Evolutionary conservation across 2,113 vertebrate species (phyloP), one percentile per base, ranked within the genome.

Genomic region (Phyllopteryx taeniolatus): DNA sequence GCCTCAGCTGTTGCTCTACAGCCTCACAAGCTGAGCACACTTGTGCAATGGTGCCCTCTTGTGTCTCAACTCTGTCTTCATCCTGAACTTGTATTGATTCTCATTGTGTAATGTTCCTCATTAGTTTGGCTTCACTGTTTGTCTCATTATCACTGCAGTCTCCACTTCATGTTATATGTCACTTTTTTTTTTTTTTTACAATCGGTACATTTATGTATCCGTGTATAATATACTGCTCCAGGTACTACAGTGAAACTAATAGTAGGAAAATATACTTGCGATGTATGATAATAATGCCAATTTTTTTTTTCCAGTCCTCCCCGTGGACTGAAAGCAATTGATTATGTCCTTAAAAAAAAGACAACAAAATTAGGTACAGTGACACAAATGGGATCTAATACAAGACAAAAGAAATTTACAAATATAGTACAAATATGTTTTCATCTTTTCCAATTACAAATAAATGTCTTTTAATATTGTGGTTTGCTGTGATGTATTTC

Each of bases 21-120:
- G 11, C 22, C 12, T 19, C 35, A n/a, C 35, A 63, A 44, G n/a
- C 20, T 22, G 42, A 19, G 8, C 11, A 9, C 11, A 31, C 44
- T 76, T 49, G 85, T 47, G 42, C 84, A 73, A 42, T 68, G 73
- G 80, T 79, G 83, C 89, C 90, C 74, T 86, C 90, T 88, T 49
- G 86, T 91, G 90, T 67, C 19, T 13, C 1, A 43, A 42, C 1
- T 27, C 17, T 14, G 6, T 8, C 8, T 61, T 2, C n/a, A 31
- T 49, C 15, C 19, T 4, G 27, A 27, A 27, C 27, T 27, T 27
- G 27, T 27, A 27, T 1, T 27, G 27, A 27, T 27, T 27, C 27
- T 27, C 27, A 27, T 27, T 27, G 27, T 27, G 27, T 27, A 27
- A 27, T 27, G 27, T 27, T 27, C 27, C 27, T 27, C 27, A 27